These are phyloP conservation scores for Hozukius guyotensis DNA, from an alignment of 2,797 vertebrate species.

Conservation along the genomic window DNA sequence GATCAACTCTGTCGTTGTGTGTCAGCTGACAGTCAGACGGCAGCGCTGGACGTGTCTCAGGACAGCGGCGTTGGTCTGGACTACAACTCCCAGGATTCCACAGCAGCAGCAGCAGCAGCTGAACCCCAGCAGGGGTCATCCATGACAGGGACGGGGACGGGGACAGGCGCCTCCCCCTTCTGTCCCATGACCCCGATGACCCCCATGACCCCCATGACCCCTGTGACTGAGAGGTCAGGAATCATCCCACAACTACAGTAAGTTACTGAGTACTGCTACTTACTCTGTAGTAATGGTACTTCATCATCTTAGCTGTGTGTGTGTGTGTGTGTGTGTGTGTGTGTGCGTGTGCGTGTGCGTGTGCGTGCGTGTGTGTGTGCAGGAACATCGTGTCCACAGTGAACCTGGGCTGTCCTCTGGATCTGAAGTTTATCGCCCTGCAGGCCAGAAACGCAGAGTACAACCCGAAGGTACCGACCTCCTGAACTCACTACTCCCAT, in stretches of 20 bases:
- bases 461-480: conserved; percentile 90
- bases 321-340: not conserved
- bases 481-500: no score
- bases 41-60: conserved; percentile 18
- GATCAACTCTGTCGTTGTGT: not conserved
- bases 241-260: conserved; percentile 95
- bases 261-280: conserved; percentile 56
- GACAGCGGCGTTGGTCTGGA: conserved; percentile 66
- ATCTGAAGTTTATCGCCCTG: conserved; percentile 95
- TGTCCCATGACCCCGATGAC: conserved; percentile 87
- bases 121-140: conserved; percentile 19
- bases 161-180: conserved; percentile 49
- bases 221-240: conserved; percentile 89
- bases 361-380: not conserved
- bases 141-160: conserved; percentile 10
- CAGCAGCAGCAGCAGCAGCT: not conserved
- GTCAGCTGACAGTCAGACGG: not conserved
- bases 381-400: conserved; percentile 98
- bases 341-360: no score
- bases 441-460: conserved; percentile 97
- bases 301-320: not conserved
- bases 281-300: not conserved
- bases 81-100: conserved; percentile 41
- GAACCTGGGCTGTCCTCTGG: conserved; percentile 92
- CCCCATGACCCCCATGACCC: conserved; percentile 89